phyloP scores from a whole-genome alignment of 2,888 invertebrate species.

The Therioaphis trifolii region DNA sequence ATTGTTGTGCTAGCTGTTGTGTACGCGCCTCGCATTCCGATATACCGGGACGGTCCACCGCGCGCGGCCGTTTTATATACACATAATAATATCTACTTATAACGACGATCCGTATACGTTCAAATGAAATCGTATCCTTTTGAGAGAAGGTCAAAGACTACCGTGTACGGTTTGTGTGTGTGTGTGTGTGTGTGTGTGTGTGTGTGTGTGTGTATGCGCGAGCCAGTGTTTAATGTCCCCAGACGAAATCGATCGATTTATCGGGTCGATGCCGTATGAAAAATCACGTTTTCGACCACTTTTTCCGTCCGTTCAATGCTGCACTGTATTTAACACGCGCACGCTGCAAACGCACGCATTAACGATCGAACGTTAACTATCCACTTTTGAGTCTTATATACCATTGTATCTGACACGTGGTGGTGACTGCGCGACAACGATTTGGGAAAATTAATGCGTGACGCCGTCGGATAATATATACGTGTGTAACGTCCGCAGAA shows the following conservation, averaged over 20 bases:
- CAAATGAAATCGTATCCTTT: constrained; percentile 25
- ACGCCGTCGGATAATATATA: too few species aligned
- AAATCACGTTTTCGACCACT: constrained; percentile 46
- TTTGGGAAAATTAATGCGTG: constrained; percentile 19
- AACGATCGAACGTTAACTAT: too few species aligned
- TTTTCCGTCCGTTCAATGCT: neutral
- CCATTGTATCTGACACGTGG: constrained; percentile 42
- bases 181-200: too few species aligned
- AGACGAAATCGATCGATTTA: constrained; percentile 54
- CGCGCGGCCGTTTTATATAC: neutral
- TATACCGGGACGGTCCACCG: neutral
- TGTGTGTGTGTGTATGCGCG: constrained; percentile 13
- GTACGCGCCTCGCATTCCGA: constrained; percentile 18
- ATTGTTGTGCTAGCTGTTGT: too few species aligned
- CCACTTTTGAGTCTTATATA: neutral
- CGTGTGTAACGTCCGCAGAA: too few species aligned
- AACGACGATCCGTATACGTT: too few species aligned
- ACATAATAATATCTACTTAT: neutral
- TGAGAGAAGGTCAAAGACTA: constrained; percentile 19
- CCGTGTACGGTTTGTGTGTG: constrained; percentile 7
- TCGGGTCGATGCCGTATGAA: constrained; percentile 36
- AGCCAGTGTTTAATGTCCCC: constrained; percentile 23
- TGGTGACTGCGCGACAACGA: constrained; percentile 14
- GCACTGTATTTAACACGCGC: too few species aligned
- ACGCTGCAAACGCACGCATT: too few species aligned